A percentile compares a stretch with the other conserved stretches of the same genome.
Conservation (phyloP, 2,797 vertebrate genomes). For the Lagocephalus sceleratus region DNA sequence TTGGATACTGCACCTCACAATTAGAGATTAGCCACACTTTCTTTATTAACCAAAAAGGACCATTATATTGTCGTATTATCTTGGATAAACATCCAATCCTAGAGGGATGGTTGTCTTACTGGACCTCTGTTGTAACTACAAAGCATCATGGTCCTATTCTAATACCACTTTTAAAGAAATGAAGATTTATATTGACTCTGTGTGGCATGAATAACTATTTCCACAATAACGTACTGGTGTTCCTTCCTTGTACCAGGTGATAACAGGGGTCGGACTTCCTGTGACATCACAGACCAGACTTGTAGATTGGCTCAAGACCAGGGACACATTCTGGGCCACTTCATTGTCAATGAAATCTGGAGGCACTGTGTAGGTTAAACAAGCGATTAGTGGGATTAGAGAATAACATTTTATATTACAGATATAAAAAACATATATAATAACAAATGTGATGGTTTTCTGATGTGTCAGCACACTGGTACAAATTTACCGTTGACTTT, state of each 20-base stretch:
- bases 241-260: slow-evolving; percentile 91
- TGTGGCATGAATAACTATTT: too few relatives aligned
- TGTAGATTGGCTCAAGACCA: slow-evolving; percentile 81
- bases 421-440: too few relatives aligned
- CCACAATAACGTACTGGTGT: slow-evolving; percentile 74
- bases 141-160: slow-evolving; percentile 3
- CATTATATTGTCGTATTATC: slow-evolving; percentile 24
- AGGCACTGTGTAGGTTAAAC: slow-evolving; percentile 78
- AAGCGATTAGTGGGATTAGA: too few relatives aligned
- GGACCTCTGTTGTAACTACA: slow-evolving; percentile 9
- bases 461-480: too few relatives aligned
- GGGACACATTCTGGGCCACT: slow-evolving; percentile 79
- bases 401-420: too few relatives aligned
- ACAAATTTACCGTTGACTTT: slow-evolving; percentile 87
- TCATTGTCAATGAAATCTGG: slow-evolving; percentile 84
- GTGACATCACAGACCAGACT: slow-evolving; percentile 87
- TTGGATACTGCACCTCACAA: slow-evolving; percentile 34
- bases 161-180: background rate
- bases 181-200: too few relatives aligned
- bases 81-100: background rate
- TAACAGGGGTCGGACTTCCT: slow-evolving; percentile 85
- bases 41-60: slow-evolving; percentile 28
- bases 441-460: too few relatives aligned
- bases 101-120: background rate
- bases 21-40: slow-evolving; percentile 28